Evolutionary conservation across 2,113 vertebrate species (phyloP).

Genomic region (Malurus elegans): DNA sequence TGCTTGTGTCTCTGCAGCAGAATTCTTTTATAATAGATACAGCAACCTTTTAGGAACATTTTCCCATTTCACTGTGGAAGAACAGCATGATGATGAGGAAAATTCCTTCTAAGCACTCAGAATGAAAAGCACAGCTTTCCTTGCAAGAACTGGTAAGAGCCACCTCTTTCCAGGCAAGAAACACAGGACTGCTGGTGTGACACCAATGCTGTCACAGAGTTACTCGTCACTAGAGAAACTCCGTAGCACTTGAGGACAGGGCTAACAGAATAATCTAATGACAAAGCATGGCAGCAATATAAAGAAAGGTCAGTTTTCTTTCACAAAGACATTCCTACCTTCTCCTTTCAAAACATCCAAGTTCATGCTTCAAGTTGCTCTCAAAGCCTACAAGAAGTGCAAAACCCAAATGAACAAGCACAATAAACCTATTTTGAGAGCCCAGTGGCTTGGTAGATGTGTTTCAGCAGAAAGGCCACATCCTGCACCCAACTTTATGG

Average conservation of each 20-base stretch:
- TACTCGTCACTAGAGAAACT: not conserved
- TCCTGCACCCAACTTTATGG: not conserved
- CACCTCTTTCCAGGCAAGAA: not conserved
- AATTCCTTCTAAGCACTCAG: not conserved
- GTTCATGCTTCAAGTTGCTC: not conserved
- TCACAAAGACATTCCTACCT: not conserved
- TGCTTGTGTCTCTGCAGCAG: not conserved
- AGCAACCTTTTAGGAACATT: not conserved
- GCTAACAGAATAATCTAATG: not conserved
- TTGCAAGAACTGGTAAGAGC: not conserved
- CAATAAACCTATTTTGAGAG: not conserved
- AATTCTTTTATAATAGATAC: not conserved
- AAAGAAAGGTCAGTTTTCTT: not conserved
- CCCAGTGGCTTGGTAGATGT: not conserved
- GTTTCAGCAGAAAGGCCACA: not conserved
- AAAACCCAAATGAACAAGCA: not conserved
- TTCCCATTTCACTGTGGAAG: not conserved
- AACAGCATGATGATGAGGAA: not conserved
- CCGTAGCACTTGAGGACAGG: not conserved
- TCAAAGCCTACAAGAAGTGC: not conserved
- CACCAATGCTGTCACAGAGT: accelerated
- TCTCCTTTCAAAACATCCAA: not conserved
- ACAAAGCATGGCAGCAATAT: not conserved
- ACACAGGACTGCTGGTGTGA: not conserved
- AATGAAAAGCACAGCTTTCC: not conserved